Base-by-base conservation (phyloP, 30 jellyfish, hydroid and myxozoan genomes). In the Pelagia noctiluca region DNA sequence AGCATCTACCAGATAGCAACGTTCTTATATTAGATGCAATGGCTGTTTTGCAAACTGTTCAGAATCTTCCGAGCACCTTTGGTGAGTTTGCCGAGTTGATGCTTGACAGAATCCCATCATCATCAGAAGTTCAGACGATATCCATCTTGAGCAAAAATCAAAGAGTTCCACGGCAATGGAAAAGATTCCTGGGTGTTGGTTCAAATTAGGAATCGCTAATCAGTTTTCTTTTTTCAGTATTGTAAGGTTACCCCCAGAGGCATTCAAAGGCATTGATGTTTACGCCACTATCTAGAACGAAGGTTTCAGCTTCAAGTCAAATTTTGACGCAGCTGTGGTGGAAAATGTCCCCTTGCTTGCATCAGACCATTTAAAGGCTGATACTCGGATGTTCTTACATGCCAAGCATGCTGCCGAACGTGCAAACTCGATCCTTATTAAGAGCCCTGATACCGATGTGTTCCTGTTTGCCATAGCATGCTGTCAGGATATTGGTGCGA, bases 1-100 rank as follows among this genome's bases (percentile, higher is more conserved):
- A 0, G 10, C 76, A 74, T 28, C 8, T 13, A 50, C 0, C 31
- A 33, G 64, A 23, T 19, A 63, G 70, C 28, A 72, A 52, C 7
- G 81, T 76, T 21, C 60, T 76, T 25, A 29, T 76, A 16, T 38
- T 76, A 46, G 88, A 76, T 33, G 88, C 80, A 29, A 76, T 76
- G 88, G 88, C 88, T 50, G 32, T 50, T 22, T 46, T 76, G 54
- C 88, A 76, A 52, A 54, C 63, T 23, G 35, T 76, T 36, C 31
- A 52, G 64, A 76, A 0, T 1, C 88, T 72, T 13, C 64, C 88
- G 0, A 0, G 0, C 0, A 76, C 88, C 79, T 76, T 76, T 49
- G 88, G 80, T 0, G 1, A 49, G 37, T 31, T 76, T 37, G 78
- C 88, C 26, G 68, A 52, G 68, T 4, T 5, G 4, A 8, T 52